Conservation (phyloP, 2,113 vertebrate genomes). For the Calcarius ornatus region DNA sequence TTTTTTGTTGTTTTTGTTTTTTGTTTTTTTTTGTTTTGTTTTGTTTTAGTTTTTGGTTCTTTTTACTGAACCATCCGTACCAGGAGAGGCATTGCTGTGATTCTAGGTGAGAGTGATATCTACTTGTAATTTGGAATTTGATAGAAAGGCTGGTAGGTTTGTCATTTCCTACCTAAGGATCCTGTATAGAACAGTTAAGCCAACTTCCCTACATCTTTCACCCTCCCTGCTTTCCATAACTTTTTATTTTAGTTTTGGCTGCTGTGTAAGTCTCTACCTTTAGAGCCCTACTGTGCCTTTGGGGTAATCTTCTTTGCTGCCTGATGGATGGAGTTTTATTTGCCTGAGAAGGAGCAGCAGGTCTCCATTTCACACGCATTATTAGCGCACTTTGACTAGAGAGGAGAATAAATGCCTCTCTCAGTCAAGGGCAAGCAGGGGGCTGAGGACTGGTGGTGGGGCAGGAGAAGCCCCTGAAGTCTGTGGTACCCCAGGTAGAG, state of each 20-base stretch:
- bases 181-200: not conserved
- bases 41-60: not conserved
- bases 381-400: not conserved
- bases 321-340: not conserved
- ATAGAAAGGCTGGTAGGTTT: not conserved
- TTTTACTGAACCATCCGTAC: not conserved
- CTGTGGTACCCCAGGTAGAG: no score
- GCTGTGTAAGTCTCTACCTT: not conserved
- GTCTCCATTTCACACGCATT: not conserved
- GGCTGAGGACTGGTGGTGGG: not conserved
- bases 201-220: not conserved
- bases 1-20: not conserved
- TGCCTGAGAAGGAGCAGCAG: accelerated
- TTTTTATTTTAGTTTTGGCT: not conserved
- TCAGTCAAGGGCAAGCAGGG: not conserved
- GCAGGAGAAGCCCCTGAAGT: not conserved
- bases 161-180: not conserved
- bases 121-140: not conserved
- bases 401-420: not conserved
- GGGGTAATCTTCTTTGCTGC: not conserved
- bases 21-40: not conserved
- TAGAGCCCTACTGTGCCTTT: not conserved
- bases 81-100: not conserved
- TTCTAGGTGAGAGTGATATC: not conserved
- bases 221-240: not conserved